Evolutionary conservation across 2,888 invertebrate genomes (phyloP).

Genomic region (Elysia crispata): DNA sequence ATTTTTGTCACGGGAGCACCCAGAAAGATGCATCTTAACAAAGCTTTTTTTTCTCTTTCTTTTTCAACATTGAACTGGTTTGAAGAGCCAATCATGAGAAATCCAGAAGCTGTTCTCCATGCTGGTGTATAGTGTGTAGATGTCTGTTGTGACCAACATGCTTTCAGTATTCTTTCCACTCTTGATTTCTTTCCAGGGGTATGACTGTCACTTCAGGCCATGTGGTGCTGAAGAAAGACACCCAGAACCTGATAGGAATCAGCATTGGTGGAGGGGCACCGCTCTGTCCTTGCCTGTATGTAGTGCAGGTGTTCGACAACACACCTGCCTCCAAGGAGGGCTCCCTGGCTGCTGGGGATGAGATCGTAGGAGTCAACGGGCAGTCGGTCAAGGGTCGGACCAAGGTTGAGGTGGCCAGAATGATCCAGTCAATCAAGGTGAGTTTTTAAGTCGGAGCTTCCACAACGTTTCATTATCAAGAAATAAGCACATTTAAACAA

Average conservation of each 20-base stretch:
- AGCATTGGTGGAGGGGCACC: conserved; percentile 93
- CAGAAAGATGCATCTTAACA: too few relatives aligned
- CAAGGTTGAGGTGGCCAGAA: conserved; percentile 98
- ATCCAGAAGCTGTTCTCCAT: too few relatives aligned
- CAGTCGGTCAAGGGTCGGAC: conserved; percentile 96
- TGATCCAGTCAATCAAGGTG: conserved; percentile 95
- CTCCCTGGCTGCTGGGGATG: conserved; percentile 95
- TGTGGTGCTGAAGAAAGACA: conserved; percentile 92
- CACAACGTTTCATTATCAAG: too few relatives aligned
- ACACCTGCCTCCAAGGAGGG: conserved; percentile 96
- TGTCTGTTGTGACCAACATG: too few relatives aligned
- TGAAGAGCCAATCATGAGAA: too few relatives aligned
- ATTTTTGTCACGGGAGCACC: too few relatives aligned
- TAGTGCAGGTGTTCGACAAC: conserved; percentile 98
- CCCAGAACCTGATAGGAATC: conserved; percentile 94
- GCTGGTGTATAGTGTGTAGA: too few relatives aligned
- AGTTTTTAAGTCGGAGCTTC: neutral
- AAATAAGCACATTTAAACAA: too few relatives aligned
- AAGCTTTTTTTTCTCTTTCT: too few relatives aligned
- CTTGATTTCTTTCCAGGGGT: conserved; percentile 84
- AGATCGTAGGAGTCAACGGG: conserved; percentile 95
- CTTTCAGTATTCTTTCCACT: neutral
- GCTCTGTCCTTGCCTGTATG: conserved; percentile 96
- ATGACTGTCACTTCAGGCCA: conserved; percentile 98
- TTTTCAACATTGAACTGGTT: too few relatives aligned